These are phyloP conservation scores for Strigamia transsilvanica DNA, from an alignment of 2,888 invertebrate genomes.

Conservation along the genomic window DNA sequence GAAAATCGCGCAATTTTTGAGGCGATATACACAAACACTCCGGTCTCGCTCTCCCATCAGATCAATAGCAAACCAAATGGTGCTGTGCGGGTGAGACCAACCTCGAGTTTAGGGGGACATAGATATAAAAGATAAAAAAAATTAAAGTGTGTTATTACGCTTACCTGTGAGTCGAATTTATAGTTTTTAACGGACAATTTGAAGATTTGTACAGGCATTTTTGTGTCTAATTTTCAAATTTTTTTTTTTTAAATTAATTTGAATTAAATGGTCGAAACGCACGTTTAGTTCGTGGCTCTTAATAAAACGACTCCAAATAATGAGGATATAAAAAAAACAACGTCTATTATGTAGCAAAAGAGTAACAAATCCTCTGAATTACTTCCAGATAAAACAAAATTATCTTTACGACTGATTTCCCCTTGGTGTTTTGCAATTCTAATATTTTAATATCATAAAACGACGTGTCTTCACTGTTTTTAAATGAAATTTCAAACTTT, in stretches of 20 bases:
- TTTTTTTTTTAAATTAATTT: too few relatives aligned
- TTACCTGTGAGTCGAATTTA: background rate
- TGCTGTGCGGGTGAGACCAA: slow-evolving; percentile 20
- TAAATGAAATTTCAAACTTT: too few relatives aligned
- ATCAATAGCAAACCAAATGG: slow-evolving; percentile 29
- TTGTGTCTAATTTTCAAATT: too few relatives aligned
- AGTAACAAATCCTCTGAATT: background rate
- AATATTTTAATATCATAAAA: too few relatives aligned
- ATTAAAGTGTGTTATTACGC: background rate
- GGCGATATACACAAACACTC: background rate
- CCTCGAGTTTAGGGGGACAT: background rate
- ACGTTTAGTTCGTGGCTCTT: too few relatives aligned
- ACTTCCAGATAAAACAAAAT: background rate
- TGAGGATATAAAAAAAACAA: too few relatives aligned
- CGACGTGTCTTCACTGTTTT: too few relatives aligned
- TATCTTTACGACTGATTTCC: background rate
- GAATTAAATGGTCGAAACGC: too few relatives aligned
- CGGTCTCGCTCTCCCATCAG: background rate
- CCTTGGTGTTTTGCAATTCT: too few relatives aligned
- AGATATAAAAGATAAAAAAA: background rate
- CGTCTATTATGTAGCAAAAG: too few relatives aligned
- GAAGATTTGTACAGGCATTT: background rate
- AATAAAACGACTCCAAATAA: too few relatives aligned
- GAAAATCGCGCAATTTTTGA: slow-evolving; percentile 1
- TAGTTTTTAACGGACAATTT: background rate